phyloP scores from a whole-genome alignment of 2,113 vertebrate genomes.

The Nothobranchius kuhntae region DNA sequence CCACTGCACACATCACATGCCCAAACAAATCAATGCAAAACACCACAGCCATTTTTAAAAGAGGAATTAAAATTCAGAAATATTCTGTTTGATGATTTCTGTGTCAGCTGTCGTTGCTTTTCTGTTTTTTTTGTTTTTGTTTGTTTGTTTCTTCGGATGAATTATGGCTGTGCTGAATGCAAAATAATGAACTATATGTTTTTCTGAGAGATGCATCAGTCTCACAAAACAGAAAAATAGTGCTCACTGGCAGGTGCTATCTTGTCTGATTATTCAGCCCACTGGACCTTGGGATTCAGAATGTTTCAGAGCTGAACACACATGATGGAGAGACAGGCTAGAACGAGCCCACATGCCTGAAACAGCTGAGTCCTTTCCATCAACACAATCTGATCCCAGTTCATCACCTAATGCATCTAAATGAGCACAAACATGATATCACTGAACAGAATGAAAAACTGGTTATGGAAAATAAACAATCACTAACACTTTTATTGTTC shows the following conservation, averaged over 20 bases:
- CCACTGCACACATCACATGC: slow-evolving; percentile 45
- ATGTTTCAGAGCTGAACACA: slow-evolving; percentile 8
- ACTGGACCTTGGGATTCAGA: slow-evolving; percentile 12
- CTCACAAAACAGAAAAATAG: slow-evolving; percentile 10
- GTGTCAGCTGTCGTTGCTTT: slow-evolving; percentile 3
- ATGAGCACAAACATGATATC: too few relatives aligned
- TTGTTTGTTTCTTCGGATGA: slow-evolving; percentile 11
- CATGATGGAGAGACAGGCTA: slow-evolving; percentile 3
- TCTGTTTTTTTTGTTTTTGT: neutral
- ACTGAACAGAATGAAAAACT: too few relatives aligned
- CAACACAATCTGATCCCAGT: neutral
- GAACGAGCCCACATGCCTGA: neutral
- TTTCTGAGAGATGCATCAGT: slow-evolving; percentile 25
- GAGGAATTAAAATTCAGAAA: slow-evolving; percentile 50
- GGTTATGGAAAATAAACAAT: too few relatives aligned
- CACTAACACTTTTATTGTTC: too few relatives aligned
- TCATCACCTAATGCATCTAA: too few relatives aligned
- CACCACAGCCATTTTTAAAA: slow-evolving; percentile 43
- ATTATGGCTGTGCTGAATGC: slow-evolving; percentile 17
- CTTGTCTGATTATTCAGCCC: slow-evolving; percentile 42
- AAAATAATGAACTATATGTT: slow-evolving; percentile 31
- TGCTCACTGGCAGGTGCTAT: neutral
- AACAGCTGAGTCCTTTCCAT: neutral
- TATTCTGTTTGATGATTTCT: slow-evolving; percentile 23
- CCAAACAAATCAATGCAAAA: slow-evolving; percentile 66